Base-by-base conservation (phyloP, 2,797 vertebrate species). In the Telmatherina bonti region DNA sequence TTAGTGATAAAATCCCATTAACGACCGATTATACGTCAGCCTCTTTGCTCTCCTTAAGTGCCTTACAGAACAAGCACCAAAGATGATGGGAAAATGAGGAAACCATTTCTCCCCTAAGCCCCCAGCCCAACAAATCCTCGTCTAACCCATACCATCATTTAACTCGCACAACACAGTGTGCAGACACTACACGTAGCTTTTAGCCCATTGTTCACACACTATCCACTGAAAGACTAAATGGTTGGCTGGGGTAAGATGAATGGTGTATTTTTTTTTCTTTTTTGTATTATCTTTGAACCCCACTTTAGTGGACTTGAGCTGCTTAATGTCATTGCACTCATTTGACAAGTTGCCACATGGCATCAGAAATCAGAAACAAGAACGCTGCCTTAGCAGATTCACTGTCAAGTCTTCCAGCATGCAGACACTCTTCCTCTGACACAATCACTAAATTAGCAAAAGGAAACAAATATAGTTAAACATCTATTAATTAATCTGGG, bases 1-100 rank as follows among this genome's bases (percentile, higher is more conserved):
- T 91, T 79, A 88, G 83, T 49, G 71, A 90, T 86, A 77, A 87
- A 90, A 85, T 78, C 76, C 80, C 65, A 88, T 90, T 89, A 85
- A 57, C 41, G 74, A 52, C 62, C 70, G 72, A 85, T 87, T 86
- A 88, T 71, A 79, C 69, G 79, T 76, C 73, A 67, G 67, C 56
- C 62, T 72, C 47, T 62, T 71, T 67, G 68, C 31, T 80, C 54
- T 78, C 67, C 67, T 78, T 6, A 69, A 60, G 43, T 55, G 33
- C 66, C 70, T 72, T 67, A 52, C 49, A 65, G 63, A 79, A 78
- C 26, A 59, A 80, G 62, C 63, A 72, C 54, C 58, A 56, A 72
- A 47, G 63, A 84, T 76, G 74, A 79, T 77, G 43, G 36, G 53
- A 68, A 85, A 70, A 88, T 81, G 69, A 86, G 78, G 36, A 75